Evolutionary conservation across 2,797 vertebrate genomes (phyloP).

Genomic region (Buceros bicornis): DNA sequence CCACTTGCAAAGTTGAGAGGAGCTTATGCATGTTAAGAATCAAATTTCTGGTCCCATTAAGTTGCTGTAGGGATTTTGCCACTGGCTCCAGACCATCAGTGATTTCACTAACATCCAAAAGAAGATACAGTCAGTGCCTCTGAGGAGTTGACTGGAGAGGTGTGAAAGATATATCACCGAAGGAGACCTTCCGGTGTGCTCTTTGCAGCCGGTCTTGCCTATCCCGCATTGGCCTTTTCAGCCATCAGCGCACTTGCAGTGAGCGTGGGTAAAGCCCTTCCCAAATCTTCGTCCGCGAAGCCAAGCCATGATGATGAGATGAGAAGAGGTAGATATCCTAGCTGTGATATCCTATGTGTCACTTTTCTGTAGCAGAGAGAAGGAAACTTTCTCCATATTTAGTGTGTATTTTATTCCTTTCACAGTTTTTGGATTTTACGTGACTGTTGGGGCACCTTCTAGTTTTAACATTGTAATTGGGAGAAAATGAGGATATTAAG

Average conservation of each 20-base stretch:
- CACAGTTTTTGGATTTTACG: not conserved
- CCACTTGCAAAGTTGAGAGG: not conserved
- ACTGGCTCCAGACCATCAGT: not conserved
- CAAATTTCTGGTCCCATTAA: not conserved
- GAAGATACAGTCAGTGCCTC: not conserved
- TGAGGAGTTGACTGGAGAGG: not conserved
- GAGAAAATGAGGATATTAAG: not conserved
- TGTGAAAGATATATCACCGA: not conserved
- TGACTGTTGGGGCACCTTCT: not conserved
- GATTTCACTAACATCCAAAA: not conserved
- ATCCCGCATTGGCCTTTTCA: no score
- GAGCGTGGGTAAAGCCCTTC: no score
- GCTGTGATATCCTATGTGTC: not conserved
- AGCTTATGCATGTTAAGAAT: not conserved
- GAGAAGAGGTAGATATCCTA: not conserved
- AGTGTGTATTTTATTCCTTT: not conserved
- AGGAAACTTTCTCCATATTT: not conserved
- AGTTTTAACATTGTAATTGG: not conserved
- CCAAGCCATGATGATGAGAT: not conserved
- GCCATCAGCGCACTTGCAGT: no score
- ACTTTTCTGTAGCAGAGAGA: not conserved
- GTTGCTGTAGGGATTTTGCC: conserved; percentile 8
- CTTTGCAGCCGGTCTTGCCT: no score
- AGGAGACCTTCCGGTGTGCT: no score
- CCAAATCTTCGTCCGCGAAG: no score